A percentile compares a stretch with the other conserved stretches of the same genome.
Evolutionary conservation across 1,140 invertebrate species (phyloP).

Genomic region (Drosophila arawakana): DNA sequence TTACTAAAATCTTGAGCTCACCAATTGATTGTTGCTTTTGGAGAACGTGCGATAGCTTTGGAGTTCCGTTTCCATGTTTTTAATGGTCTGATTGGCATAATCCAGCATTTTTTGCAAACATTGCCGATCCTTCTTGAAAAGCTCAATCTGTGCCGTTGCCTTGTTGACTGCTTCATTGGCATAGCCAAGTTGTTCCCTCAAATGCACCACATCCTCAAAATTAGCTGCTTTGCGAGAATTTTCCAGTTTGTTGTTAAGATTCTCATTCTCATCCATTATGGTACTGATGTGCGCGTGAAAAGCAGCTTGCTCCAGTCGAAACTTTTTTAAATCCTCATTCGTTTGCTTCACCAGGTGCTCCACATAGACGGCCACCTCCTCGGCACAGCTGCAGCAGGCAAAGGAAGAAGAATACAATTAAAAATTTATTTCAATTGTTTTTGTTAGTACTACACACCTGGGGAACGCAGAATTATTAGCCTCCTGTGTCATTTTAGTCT

Average conservation of each 20-base stretch:
- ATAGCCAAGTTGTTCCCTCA: slow-evolving; percentile 40
- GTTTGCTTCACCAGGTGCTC: slow-evolving; percentile 53
- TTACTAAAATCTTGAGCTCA: slow-evolving; percentile 1
- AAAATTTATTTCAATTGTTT: background rate
- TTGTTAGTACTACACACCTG: slow-evolving; percentile 29
- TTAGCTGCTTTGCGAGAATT: slow-evolving; percentile 20
- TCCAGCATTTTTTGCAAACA: slow-evolving; percentile 47
- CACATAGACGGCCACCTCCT: slow-evolving; percentile 46
- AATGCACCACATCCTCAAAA: slow-evolving; percentile 12
- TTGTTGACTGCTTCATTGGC: slow-evolving; percentile 58
- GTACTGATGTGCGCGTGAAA: slow-evolving; percentile 39
- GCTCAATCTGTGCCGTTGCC: slow-evolving; percentile 58
- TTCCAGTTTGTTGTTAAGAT: slow-evolving; percentile 36
- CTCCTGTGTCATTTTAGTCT: slow-evolving; percentile 51
- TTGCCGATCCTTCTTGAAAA: slow-evolving; percentile 53
- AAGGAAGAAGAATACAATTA: background rate
- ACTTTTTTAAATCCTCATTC: slow-evolving; percentile 54
- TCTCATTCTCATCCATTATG: slow-evolving; percentile 60
- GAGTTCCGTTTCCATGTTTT: slow-evolving; percentile 68
- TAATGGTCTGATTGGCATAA: slow-evolving; percentile 61
- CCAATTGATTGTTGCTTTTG: slow-evolving; percentile 36
- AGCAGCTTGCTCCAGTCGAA: slow-evolving; percentile 43
- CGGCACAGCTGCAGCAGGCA: background rate
- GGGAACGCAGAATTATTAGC: slow-evolving; percentile 26
- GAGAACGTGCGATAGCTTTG: slow-evolving; percentile 58